Base-by-base conservation (phyloP, 2,888 invertebrate genomes). In the Cybosia mesomella region DNA sequence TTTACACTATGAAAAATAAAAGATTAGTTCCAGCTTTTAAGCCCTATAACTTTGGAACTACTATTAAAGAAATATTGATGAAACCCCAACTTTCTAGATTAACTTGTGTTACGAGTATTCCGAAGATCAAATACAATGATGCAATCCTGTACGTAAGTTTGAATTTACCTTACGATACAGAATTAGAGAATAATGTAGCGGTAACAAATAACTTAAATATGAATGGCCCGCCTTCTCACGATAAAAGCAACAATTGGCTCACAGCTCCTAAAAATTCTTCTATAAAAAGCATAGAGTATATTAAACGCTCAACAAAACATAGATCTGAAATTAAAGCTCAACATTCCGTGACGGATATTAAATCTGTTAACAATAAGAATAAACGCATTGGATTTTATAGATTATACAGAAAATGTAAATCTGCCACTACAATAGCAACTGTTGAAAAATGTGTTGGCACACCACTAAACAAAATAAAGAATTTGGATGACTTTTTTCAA, bases 401-500 rank as follows among this genome's bases (percentile, higher is more conserved):
- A 74, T 82, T 90, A 22, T 87, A 89, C 63, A 91, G 84, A 73
- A 93, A 91, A 84, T 91, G 89, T 70, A 92, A 91, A 82, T 91
- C 89, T 0, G 85, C 88, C 10, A 85, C 88, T 0, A 88, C 86
- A 62, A 83, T 89, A 70, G 71, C 80, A 0, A 21, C 61, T 43
- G 24, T 11, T 7, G 76, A 69, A 0, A 76, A 74, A 68, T 54
- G 28, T 65, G 18, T 43, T 57, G 78, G 73, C 62, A 89, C 85
- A 13, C 73, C 85, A 68, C 72, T 94, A 21, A 82, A 77, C 74
- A 89, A 88, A 85, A 90, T 94, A 60, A 80, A 74, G 1, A 90
- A 84, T 76, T 69, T 92, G n/a, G 90, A 93, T 1, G 92, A 93
- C n/a, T 94, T 94, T 73, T 88, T 91, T 39, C 82, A 87, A 85